A percentile compares a stretch with the other conserved stretches of the same genome.
Conservation (phyloP, 1,140 invertebrate species). For the Bombyx mandarina region DNA sequence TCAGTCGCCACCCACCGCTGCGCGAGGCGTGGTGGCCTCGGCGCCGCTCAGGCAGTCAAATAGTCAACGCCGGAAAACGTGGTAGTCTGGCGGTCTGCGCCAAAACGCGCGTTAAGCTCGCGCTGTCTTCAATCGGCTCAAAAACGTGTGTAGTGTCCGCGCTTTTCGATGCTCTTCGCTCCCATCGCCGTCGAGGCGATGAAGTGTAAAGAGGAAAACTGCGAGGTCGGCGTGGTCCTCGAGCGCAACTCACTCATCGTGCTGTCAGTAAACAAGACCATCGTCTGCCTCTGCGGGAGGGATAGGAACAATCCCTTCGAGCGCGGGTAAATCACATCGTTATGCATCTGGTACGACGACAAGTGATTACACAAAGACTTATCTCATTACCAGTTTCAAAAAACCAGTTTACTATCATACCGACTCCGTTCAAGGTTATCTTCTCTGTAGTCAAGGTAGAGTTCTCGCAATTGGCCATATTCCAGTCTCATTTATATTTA, state of each 20-base stretch:
- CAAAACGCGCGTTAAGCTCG: slow-evolving; percentile 42
- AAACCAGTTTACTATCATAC: slow-evolving; percentile 23
- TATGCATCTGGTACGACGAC: slow-evolving; percentile 23
- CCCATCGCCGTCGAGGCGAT: slow-evolving; percentile 64
- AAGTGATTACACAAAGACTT: slow-evolving; percentile 19
- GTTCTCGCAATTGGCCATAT: slow-evolving; percentile 39
- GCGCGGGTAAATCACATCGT: slow-evolving; percentile 58
- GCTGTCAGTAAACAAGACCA: slow-evolving; percentile 65
- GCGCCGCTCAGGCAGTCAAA: slow-evolving; percentile 45
- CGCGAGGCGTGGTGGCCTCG: slow-evolving; percentile 51
- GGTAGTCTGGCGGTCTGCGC: slow-evolving; percentile 51
- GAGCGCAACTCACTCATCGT: slow-evolving; percentile 68
- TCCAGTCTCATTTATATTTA: slow-evolving; percentile 17
- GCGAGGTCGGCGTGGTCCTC: slow-evolving; percentile 67
- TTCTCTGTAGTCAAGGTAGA: slow-evolving; percentile 54
- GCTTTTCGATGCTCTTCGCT: slow-evolving; percentile 65
- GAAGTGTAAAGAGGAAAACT: slow-evolving; percentile 72
- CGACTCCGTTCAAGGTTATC: slow-evolving; percentile 43
- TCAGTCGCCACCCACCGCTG: slow-evolving; percentile 55
- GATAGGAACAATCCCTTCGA: slow-evolving; percentile 60
- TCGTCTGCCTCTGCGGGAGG: slow-evolving; percentile 66
- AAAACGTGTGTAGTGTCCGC: slow-evolving; percentile 42
- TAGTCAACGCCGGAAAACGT: slow-evolving; percentile 50
- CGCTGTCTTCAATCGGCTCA: slow-evolving; percentile 25
- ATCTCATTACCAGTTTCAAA: slow-evolving; percentile 1